Evolutionary conservation across 2,113 vertebrate genomes (phyloP), one percentile per base, ranked within the genome.

Genomic region (Protobothrops flavoviridis): DNA sequence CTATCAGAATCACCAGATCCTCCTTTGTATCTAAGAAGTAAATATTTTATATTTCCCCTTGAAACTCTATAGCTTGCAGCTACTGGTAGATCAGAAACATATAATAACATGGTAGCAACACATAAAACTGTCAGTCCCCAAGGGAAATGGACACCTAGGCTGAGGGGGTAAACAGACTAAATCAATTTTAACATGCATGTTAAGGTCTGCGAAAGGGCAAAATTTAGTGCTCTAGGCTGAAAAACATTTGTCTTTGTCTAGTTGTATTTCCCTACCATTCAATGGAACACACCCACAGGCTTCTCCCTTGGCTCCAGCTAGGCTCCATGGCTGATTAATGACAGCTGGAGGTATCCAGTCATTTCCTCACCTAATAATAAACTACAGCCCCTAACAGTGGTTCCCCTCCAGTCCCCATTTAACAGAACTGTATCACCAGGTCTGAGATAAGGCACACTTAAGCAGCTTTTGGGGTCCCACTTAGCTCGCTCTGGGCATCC

Each of bases 301-400:
- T 97, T 97, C 98, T 98, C 95, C 56, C 94, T 97, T 97, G 98
- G 98, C 98, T 98, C 98, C 98, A 98, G 98, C 95, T 98, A 95
- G 98, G 94, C 98, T 99, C 98, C 97, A 97, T 5, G 96, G 98
- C 97, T 98, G 98, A 99, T 99, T 98, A 98, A 98, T 98, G 98
- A 98, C 98, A 98, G 98, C 98, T 97, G 98, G 98, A 98, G 98
- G 98, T 98, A 98, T 99, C 98, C 98, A 97, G 96, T 97, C 97
- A 98, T 98, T 98, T 98, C 97, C 97, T 98, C 97, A 97, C 97
- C 98, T 98, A 98, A 98, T 98, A 98, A 98, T 97, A 98, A 98
- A 98, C 97, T 97, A 95, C 96, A 97, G 56, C 96, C 96, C 96
- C 93, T 96, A 97, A 93, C 61, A 96, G 96, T 94, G 95, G 96